These are phyloP conservation scores for Diloba caeruleocephala DNA, from an alignment of 2,888 invertebrate genomes.

Conservation along the genomic window DNA sequence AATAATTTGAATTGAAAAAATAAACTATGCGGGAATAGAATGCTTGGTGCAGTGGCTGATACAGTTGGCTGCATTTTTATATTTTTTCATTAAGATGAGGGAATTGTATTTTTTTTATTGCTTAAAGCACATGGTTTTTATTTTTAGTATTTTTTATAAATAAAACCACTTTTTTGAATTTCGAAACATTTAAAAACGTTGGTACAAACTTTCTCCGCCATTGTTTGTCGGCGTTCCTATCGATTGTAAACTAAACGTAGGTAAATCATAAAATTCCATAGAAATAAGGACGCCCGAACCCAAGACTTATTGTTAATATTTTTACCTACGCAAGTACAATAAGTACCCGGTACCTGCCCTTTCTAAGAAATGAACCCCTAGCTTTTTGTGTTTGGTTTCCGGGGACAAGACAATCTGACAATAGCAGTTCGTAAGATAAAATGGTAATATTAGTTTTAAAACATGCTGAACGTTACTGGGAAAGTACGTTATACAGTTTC, in stretches of 20 bases:
- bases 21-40: too few species aligned
- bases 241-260: conserved; percentile 43
- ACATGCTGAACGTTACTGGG: conserved; percentile 16
- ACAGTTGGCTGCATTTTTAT: too few species aligned
- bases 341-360: conserved; percentile 49
- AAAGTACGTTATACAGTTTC: conserved; percentile 16
- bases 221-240: conserved; percentile 44
- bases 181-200: conserved; percentile 37
- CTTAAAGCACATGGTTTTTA: too few species aligned
- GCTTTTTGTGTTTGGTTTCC: conserved; percentile 49
- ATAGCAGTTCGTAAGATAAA: conserved; percentile 38
- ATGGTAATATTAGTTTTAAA: conserved; percentile 36
- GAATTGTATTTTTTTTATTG: too few species aligned
- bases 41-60: too few species aligned
- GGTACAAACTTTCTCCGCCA: conserved; percentile 45
- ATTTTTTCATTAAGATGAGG: too few species aligned
- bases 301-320: conserved; percentile 47
- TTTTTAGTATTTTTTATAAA: too few species aligned
- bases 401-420: conserved; percentile 48
- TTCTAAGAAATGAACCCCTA: conserved; percentile 36
- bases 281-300: conserved; percentile 31
- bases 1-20: too few species aligned
- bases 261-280: conserved; percentile 55
- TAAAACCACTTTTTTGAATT: conserved; percentile 28
- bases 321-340: conserved; percentile 49